Conservation (phyloP, 2,888 invertebrate genomes). For the Trachelus stipa region DNA sequence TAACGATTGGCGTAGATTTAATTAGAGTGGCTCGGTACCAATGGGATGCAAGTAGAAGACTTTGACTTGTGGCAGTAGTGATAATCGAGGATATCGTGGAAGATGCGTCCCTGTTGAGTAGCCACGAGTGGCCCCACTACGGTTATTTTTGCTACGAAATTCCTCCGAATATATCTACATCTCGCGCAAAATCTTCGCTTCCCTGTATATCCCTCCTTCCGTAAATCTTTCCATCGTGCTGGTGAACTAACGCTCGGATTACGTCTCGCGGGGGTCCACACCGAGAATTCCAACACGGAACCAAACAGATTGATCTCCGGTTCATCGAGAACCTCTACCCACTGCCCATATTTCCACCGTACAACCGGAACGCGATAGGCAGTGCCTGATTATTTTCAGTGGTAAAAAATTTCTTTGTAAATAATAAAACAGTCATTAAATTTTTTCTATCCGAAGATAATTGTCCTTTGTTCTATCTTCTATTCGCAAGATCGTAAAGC, state of each 20-base stretch:
- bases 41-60: neutral
- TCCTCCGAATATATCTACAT: conserved; percentile 62
- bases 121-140: conserved; percentile 41
- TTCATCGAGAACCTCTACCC: neutral
- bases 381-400: neutral
- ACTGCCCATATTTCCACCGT: neutral
- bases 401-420: neutral
- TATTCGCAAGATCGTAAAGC: neutral
- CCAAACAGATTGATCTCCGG: neutral
- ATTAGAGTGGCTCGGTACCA: neutral
- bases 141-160: conserved; percentile 63
- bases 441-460: neutral
- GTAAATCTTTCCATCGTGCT: conserved; percentile 20
- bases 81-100: neutral
- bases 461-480: neutral
- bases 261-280: neutral
- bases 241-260: neutral
- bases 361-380: neutral
- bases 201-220: conserved; percentile 27
- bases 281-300: neutral
- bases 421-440: neutral
- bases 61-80: neutral
- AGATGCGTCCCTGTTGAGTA: conserved; percentile 40
- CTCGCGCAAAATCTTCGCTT: conserved; percentile 55
- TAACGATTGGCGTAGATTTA: neutral